Evolutionary conservation across 2,113 vertebrate species (phyloP), one percentile per base, ranked within the genome.

Genomic region (Paradoxurus hermaphroditus): DNA sequence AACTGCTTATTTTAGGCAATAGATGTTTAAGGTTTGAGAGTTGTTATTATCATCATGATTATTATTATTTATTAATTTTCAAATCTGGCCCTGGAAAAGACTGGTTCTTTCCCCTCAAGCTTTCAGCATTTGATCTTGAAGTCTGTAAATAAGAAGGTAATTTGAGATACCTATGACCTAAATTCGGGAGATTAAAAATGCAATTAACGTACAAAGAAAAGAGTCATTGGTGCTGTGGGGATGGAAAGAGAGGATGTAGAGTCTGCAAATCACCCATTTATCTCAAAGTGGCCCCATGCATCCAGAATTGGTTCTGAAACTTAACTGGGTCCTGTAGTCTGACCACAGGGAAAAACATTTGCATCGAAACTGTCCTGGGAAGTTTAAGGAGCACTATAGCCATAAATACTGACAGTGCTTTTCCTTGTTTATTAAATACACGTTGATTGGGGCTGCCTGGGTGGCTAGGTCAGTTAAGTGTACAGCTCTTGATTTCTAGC

Each of bases 1-100:
- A 96, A 91, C 67, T 94, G 70, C 59, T 53, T 86, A 27, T 93
- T 97, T 97, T 95, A 98, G 96, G 96, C 96, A 95, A 97, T 63
- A 96, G 79, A 96, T 97, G 92, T 72, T 65, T 93, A 90, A 46
- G 2, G 8, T 63, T 94, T 82, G 67, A 56, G 56, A 34, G 36
- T 79, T 91, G 29, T 79, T 82, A 73, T 77, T 90, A 86, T 46
- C 86, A 90, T 86, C 83, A 63, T 92, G 86, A 90, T 82, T 86
- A 63, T 63, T 56, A 46, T 79, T 94, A 79, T 75, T 81, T 94
- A 91, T 94, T 86, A 49, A 70, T 92, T 82, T 97, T 91, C 94
- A 88, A 59, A 68, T 86, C 79, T 98, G 95, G 90, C 59, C 68
- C 21, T 51, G 5, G 36, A 53, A 92, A 65, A 73, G 41, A 18